These are phyloP conservation scores for Sebastes dallii DNA, from an alignment of 2,797 vertebrate genomes.

Conservation along the genomic window DNA sequence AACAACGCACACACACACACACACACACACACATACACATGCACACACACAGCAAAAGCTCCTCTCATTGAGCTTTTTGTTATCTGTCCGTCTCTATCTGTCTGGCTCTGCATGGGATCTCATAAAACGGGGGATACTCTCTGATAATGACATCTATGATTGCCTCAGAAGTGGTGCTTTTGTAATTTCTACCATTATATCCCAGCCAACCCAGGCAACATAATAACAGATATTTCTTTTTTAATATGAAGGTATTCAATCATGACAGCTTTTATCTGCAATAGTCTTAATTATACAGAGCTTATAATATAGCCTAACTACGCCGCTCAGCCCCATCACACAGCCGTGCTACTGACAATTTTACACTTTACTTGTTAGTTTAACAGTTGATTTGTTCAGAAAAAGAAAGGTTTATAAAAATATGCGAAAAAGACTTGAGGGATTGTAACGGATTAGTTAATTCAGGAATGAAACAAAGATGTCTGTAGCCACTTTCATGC, in stretches of 20 bases:
- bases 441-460: constrained; percentile 22
- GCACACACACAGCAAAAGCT: constrained; percentile 9
- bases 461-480: constrained; percentile 15
- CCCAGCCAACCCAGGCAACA: background rate
- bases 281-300: constrained; percentile 15
- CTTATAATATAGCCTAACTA: background rate
- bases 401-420: background rate
- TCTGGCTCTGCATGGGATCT: constrained; percentile 19
- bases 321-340: background rate
- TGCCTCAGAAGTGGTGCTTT: constrained; percentile 23
- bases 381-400: background rate
- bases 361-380: background rate
- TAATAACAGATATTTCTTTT: background rate
- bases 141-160: constrained; percentile 33
- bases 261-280: background rate
- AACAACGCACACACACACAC: constrained; percentile 1
- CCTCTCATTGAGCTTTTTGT: constrained; percentile 6
- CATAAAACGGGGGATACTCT: constrained; percentile 5
- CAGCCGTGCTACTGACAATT: constrained; percentile 1
- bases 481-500: background rate
- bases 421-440: background rate
- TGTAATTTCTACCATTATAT: constrained; percentile 10
- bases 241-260: background rate
- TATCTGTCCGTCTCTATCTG: constrained; percentile 5
- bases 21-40: no score